phyloP scores from a whole-genome alignment of 53 echinoderm and acorn worm genomes.

The Mesocentrotus franciscanus region DNA sequence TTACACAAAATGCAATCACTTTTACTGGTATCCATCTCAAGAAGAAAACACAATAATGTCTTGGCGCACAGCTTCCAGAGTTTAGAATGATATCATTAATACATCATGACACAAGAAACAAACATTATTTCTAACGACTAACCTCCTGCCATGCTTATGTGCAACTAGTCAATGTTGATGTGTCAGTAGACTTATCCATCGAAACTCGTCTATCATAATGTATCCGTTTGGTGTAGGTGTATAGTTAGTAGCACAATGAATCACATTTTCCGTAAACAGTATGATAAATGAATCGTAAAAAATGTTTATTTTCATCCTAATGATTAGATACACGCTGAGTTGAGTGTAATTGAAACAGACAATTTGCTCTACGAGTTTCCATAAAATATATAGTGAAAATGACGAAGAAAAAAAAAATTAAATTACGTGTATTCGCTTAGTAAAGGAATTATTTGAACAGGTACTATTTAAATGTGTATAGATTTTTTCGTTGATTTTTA shows the following conservation, averaged over 20 bases:
- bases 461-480: not conserved
- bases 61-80: not conserved
- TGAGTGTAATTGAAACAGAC: not conserved
- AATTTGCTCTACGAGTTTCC: too few relatives aligned
- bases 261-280: not conserved
- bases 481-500: not conserved
- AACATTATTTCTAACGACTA: not conserved
- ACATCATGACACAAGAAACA: not conserved
- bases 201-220: slow-evolving; percentile 1
- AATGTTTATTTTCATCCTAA: not conserved
- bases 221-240: not conserved
- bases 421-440: too few relatives aligned
- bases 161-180: not conserved
- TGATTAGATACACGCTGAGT: not conserved
- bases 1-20: not conserved
- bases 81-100: not conserved
- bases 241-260: not conserved
- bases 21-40: not conserved
- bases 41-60: not conserved
- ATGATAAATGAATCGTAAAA: not conserved
- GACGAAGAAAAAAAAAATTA: too few relatives aligned
- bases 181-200: not conserved
- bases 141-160: not conserved
- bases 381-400: too few relatives aligned
- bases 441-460: not conserved